Evolutionary conservation across 2,888 invertebrate species (phyloP).

Genomic region (Gymnoscelis rufifasciata): DNA sequence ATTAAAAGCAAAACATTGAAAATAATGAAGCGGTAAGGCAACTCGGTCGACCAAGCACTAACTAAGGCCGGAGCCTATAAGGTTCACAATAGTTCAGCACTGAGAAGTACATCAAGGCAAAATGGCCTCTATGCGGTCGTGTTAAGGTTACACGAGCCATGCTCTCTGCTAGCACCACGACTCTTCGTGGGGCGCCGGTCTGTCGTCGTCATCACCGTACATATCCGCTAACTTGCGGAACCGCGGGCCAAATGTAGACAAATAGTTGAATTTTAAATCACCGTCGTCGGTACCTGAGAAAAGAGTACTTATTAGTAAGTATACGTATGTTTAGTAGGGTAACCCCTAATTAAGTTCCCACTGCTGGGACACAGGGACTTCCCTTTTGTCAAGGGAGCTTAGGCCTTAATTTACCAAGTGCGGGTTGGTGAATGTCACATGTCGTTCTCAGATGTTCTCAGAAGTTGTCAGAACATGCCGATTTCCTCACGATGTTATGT

Average conservation of each 20-base stretch:
- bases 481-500: no score
- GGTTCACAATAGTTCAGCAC: no score
- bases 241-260: slow-evolving; percentile 96
- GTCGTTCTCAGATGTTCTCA: no score
- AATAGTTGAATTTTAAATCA: slow-evolving; percentile 95
- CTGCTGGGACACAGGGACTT: no score
- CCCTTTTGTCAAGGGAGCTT: no score
- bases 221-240: slow-evolving; percentile 96
- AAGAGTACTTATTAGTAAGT: no score
- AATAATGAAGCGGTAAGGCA: slow-evolving; percentile 59
- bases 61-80: slow-evolving; percentile 22
- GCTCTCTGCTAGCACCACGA: slow-evolving; percentile 87
- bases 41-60: slow-evolving; percentile 44
- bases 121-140: slow-evolving; percentile 30
- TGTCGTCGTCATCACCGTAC: slow-evolving; percentile 95
- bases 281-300: slow-evolving; percentile 89
- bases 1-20: slow-evolving; percentile 32
- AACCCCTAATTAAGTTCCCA: no score
- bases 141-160: slow-evolving; percentile 64
- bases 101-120: slow-evolving; percentile 26
- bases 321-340: no score
- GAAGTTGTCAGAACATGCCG: no score
- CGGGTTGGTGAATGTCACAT: no score
- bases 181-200: slow-evolving; percentile 87
- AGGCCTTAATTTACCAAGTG: no score